Conservation (phyloP, 2,113 vertebrate genomes). For the Esox niger region DNA sequence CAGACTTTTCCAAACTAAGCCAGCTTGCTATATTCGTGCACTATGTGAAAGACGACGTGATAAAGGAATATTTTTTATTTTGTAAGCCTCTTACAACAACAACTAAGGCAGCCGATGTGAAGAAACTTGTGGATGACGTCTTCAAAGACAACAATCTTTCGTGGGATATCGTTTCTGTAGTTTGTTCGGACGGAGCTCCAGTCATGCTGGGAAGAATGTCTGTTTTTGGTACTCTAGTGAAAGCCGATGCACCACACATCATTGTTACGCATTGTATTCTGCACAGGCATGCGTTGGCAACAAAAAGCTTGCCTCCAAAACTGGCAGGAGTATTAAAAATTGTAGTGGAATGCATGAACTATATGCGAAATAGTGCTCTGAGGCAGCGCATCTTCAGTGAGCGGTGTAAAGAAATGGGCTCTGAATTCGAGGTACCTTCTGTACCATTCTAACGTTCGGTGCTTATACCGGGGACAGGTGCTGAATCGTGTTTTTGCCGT, state of each 20-base stretch:
- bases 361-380: too few relatives aligned
- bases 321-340: too few relatives aligned
- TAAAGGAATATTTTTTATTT: slow-evolving; percentile 20
- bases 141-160: slow-evolving; percentile 28
- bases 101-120: slow-evolving; percentile 21
- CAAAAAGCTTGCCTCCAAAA: too few relatives aligned
- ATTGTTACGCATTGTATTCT: slow-evolving; percentile 21
- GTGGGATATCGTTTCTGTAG: slow-evolving; percentile 24
- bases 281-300: slow-evolving; percentile 8
- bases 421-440: slow-evolving; percentile 1
- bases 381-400: too few relatives aligned
- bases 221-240: slow-evolving; percentile 18
- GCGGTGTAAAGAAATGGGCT: slow-evolving; percentile 3
- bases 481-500: neutral
- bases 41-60: slow-evolving; percentile 16
- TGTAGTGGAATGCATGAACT: too few relatives aligned
- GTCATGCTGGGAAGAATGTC: slow-evolving; percentile 19
- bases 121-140: slow-evolving; percentile 31
- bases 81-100: slow-evolving; percentile 17
- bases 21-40: slow-evolving; percentile 13
- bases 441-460: slow-evolving; percentile 3
- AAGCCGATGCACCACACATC: slow-evolving; percentile 20
- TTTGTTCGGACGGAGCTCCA: slow-evolving; percentile 22
- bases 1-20: slow-evolving; percentile 14
- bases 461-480: neutral